phyloP scores from a whole-genome alignment of 2,888 invertebrate genomes.

The Stictocephala bisonia region DNA sequence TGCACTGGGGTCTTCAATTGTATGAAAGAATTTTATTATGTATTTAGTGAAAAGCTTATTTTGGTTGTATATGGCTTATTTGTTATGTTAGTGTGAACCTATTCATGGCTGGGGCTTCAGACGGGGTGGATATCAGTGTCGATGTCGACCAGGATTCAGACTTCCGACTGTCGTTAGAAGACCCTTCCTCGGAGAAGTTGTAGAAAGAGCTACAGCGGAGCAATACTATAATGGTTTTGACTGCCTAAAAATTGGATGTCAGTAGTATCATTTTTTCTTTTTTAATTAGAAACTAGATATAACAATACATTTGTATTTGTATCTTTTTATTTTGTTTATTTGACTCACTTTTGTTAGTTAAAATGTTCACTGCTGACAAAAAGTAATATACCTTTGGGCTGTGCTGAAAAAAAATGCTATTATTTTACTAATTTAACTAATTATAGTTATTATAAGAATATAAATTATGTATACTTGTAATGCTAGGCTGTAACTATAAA shows the following conservation, averaged over 20 bases:
- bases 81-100: constrained; percentile 99
- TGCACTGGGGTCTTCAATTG: too few species aligned
- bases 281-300: not conserved
- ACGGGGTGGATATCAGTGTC: constrained; percentile 94
- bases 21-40: too few species aligned
- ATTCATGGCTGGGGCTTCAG: constrained; percentile 96
- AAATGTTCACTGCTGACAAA: too few species aligned
- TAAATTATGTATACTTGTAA: too few species aligned
- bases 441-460: too few species aligned
- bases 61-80: too few species aligned
- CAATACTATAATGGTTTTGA: constrained; percentile 95
- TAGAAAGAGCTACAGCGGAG: constrained; percentile 92
- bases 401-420: not conserved
- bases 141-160: constrained; percentile 90
- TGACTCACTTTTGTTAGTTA: not conserved
- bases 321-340: constrained; percentile 36
- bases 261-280: constrained; percentile 66
- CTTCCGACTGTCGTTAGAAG: constrained; percentile 88
- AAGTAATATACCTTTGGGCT: not conserved
- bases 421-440: not conserved
- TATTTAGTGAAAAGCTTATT: too few species aligned
- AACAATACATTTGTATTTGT: not conserved
- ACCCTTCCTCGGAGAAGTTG: constrained; percentile 92
- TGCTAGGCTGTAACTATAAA: too few species aligned
- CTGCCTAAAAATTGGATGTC: constrained; percentile 92